These are phyloP conservation scores for Rhynchotus rufescens DNA, from an alignment of 2,797 vertebrate genomes.

Conservation along the genomic window DNA sequence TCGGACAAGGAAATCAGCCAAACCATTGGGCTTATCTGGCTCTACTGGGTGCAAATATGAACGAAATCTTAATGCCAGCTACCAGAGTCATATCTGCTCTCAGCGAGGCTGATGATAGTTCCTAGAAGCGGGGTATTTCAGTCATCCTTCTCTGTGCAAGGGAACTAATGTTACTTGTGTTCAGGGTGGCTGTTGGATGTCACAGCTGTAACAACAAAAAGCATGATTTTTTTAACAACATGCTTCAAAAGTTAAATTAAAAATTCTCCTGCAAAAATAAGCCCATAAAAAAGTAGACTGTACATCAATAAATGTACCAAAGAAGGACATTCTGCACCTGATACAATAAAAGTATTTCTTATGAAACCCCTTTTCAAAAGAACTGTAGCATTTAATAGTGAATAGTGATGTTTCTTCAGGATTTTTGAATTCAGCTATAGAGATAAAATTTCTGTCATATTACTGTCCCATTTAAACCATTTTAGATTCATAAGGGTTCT, in stretches of 20 bases:
- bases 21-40: slow-evolving; percentile 23
- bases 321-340: slow-evolving; percentile 43
- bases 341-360: slow-evolving; percentile 58
- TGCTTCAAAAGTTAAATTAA: slow-evolving; percentile 58
- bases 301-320: slow-evolving; percentile 46
- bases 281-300: slow-evolving; percentile 18
- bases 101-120: not conserved
- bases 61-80: slow-evolving; percentile 21
- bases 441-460: not conserved
- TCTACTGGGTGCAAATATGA: not conserved
- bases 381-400: not conserved
- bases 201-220: slow-evolving; percentile 66
- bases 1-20: slow-evolving; percentile 24
- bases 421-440: not conserved
- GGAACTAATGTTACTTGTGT: not conserved
- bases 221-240: slow-evolving; percentile 49
- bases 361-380: not conserved
- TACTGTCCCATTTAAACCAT: not conserved
- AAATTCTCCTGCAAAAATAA: slow-evolving; percentile 54
- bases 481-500: not conserved
- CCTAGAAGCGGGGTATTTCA: not conserved
- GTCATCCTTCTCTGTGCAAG: not conserved
- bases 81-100: slow-evolving; percentile 12
- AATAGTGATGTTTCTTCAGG: not conserved
- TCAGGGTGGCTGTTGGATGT: not conserved